Base-by-base conservation (phyloP, 2,113 vertebrate genomes). In the Urocynchramus pylzowi region DNA sequence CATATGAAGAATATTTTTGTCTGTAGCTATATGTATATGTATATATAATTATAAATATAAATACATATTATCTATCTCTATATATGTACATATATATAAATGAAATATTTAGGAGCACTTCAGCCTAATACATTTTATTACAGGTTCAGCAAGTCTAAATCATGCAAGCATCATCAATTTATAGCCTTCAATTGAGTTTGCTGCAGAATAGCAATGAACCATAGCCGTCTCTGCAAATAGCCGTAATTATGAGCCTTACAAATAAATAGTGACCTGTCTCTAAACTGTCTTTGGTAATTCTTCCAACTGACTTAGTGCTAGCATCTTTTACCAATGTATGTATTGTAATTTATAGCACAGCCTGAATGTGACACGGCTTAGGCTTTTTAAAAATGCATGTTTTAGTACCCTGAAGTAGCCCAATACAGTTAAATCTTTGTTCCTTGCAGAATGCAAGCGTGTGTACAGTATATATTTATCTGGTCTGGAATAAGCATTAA, bases 401-500 rank as follows among this genome's bases (percentile, higher is more conserved):
- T 97, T 96, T 93, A 50, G 83, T 90, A 44, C 44, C 44, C 89
- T 69, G 81, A 80, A 95, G 94, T 81, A 95, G 92, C 78, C 24
- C 27, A 24, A 81, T 78, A 98, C 97, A 98, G 97, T 97, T 86
- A 93, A 92, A 95, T 89, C 97, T 97, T 97, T 98, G 97, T 98
- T 97, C 91, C 95, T 61, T 35, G 33, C 35, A 68, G 64, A 92
- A 65, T 91, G 79, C 89, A 16, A 87, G 91, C 35, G 1, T 95
- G 92, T 68, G 35, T 87, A 92, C 90, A 89, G 97, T 97, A 98
- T 95, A 87, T 98, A 97, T 98, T 97, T 99, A 98, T 98, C 92
- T 97, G 97, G 97, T 98, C 98, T 98, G 97, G 98, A 98, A 98
- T 98, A 98, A 98, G 98, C 97, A 96, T 98, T 98, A 93, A 97